These are phyloP conservation scores for Tiphia femorata DNA, from an alignment of 2,888 invertebrate genomes.

Conservation along the genomic window DNA sequence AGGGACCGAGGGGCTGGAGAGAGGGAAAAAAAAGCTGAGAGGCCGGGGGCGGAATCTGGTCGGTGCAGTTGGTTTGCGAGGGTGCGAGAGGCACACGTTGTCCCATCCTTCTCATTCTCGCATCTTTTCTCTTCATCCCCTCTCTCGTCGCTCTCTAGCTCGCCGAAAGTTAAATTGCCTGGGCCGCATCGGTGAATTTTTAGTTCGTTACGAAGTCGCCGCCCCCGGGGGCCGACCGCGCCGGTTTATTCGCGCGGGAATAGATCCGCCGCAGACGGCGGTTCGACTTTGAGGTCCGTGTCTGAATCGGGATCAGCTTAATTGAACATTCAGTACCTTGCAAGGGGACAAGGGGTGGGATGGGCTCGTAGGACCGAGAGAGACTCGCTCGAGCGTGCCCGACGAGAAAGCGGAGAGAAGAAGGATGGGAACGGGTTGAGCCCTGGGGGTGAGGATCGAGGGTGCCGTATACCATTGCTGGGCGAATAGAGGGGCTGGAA, in stretches of 20 bases:
- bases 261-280: background rate
- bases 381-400: no score
- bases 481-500: background rate
- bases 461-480: background rate
- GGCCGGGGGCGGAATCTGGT: background rate
- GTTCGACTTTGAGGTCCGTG: conserved; percentile 10
- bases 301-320: conserved; percentile 19
- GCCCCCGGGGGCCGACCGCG: conserved; percentile 6
- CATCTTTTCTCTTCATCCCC: background rate
- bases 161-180: conserved; percentile 36
- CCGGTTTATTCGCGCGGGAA: conserved; percentile 2
- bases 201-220: conserved; percentile 17
- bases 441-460: background rate
- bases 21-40: background rate
- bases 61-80: background rate
- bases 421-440: background rate
- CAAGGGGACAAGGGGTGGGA: background rate
- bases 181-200: conserved; percentile 30
- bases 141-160: background rate
- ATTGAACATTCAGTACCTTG: conserved; percentile 23
- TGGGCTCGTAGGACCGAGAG: no score
- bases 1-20: background rate
- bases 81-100: background rate
- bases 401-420: background rate
- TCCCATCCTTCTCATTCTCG: background rate